A percentile compares a stretch with the other conserved stretches of the same genome.
Evolutionary conservation across 2,888 invertebrate genomes (phyloP).

Genomic region (Euspilapteryx auroguttella): DNA sequence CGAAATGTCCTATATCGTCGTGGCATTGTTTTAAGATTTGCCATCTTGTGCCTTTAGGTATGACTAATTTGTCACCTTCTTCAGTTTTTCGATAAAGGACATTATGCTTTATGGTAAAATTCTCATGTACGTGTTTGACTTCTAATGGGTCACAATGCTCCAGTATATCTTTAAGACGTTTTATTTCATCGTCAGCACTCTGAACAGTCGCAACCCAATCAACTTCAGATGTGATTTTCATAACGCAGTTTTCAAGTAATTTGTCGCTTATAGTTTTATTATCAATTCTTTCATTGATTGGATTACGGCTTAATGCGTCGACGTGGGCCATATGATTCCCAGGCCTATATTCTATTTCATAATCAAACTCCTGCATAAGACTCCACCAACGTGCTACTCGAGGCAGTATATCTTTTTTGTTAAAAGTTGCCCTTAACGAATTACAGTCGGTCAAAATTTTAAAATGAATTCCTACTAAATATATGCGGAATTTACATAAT

Average conservation of each 20-base stretch:
- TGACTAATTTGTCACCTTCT: slow-evolving; percentile 3
- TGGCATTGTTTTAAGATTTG: slow-evolving; percentile 9
- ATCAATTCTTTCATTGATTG: neutral
- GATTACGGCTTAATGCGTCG: slow-evolving; percentile 13
- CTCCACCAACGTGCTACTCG: slow-evolving; percentile 8
- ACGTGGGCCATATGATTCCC: too few species aligned
- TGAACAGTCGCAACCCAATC: neutral
- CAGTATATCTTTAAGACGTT: neutral
- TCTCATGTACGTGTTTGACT: too few species aligned
- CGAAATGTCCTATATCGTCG: slow-evolving; percentile 10
- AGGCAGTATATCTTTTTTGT: slow-evolving; percentile 10
- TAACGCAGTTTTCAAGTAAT: neutral
- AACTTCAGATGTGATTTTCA: neutral
- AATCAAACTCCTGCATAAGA: slow-evolving; percentile 9
- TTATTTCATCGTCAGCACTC: neutral
- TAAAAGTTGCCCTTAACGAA: slow-evolving; percentile 8
- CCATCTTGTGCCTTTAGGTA: slow-evolving; percentile 8
- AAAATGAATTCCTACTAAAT: slow-evolving; percentile 11
- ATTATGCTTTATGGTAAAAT: slow-evolving; percentile 3
- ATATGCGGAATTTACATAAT: slow-evolving; percentile 10
- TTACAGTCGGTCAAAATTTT: slow-evolving; percentile 12
- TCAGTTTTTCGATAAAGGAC: neutral
- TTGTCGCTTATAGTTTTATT: neutral
- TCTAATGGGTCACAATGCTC: too few species aligned
- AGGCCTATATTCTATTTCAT: slow-evolving; percentile 10